Evolutionary conservation across 2,888 invertebrate species (phyloP), one percentile per base, ranked within the genome.

Genomic region (Panzeria rudis): DNA sequence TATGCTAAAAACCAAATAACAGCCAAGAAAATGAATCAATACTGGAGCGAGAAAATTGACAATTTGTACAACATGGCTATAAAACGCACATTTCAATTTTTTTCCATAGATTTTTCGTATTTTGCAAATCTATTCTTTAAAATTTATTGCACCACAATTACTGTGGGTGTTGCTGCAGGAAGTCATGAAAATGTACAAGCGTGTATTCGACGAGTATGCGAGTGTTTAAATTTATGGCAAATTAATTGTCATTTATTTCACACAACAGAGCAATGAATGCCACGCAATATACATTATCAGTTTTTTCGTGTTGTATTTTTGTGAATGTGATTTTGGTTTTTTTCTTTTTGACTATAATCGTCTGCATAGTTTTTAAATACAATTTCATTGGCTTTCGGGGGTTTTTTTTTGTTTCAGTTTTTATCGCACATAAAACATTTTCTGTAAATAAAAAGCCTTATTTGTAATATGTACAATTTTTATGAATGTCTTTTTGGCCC

Each of bases 161-260:
- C n/a, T 38, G 44, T 54, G 69, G 75, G 75, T 52, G 78, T 50
- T 69, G 62, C n/a, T 44, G 66, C 47, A 50, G 59, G 29, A 47
- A 62, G 11, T 38, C 52, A 54, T 56, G 62, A 64, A 62, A 56
- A 71, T 47, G 41, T 41, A 54, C 47, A 52, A 56, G 32, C 41
- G 29, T 38, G 20, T 17, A 47, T 72, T n/a, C 41, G 9, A 76
- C 17, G 8, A 32, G 56, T 35, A 35, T 32, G 20, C 41, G 25
- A 50, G 44, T 83, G 41, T 73, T 72, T 52, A 81, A 77, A 81
- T 84, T 81, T 84, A 84, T 84, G 66, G 77, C 81, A 62, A 84
- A 84, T 84, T 84, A 84, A 84, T 84, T 84, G 81, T 77, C 81
- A 77, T 84, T 81, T 80, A 84, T 84, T 77, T 72, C 47, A 73